Conservation (phyloP, 1,140 invertebrate genomes). For the Leptestheria dahalacensis region DNA sequence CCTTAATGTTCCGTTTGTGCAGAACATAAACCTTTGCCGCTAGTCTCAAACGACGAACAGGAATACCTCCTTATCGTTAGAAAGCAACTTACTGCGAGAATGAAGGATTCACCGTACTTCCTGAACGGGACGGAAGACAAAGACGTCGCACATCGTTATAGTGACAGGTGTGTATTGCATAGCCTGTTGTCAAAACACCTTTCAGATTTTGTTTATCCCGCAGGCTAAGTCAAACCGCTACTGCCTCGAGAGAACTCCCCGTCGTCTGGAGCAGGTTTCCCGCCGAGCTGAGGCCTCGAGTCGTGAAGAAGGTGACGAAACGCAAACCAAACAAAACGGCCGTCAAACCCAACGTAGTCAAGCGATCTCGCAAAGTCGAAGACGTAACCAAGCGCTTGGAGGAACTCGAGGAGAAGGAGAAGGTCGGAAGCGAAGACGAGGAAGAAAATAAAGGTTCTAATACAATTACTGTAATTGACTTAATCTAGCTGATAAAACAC, state of each 20-base stretch:
- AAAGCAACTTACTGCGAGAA: slow-evolving; percentile 6
- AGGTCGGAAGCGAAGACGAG: slow-evolving; percentile 5
- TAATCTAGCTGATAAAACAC: no score
- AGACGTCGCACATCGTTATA: neutral
- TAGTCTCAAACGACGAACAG: slow-evolving; percentile 3
- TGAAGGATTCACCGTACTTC: slow-evolving; percentile 7
- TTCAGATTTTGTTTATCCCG: neutral
- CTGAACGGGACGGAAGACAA: neutral
- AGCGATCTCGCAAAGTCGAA: slow-evolving; percentile 3
- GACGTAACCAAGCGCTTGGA: slow-evolving; percentile 3
- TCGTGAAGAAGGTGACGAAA: neutral
- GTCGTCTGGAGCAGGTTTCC: slow-evolving; percentile 12
- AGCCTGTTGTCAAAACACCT: neutral
- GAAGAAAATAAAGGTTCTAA: neutral
- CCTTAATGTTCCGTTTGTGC: neutral
- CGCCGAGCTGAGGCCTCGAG: neutral
- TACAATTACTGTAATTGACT: neutral
- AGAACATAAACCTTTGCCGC: slow-evolving; percentile 3
- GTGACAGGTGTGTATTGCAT: neutral
- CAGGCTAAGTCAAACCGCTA: neutral
- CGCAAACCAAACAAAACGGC: neutral
- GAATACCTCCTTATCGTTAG: slow-evolving; percentile 10
- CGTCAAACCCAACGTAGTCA: neutral
- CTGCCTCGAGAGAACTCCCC: neutral
- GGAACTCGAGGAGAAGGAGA: slow-evolving; percentile 13